Percentiles rank a stretch among this genome's conserved stretches.
Conservation (phyloP, 1,140 invertebrate species). For the Euwallacea fornicatus region DNA sequence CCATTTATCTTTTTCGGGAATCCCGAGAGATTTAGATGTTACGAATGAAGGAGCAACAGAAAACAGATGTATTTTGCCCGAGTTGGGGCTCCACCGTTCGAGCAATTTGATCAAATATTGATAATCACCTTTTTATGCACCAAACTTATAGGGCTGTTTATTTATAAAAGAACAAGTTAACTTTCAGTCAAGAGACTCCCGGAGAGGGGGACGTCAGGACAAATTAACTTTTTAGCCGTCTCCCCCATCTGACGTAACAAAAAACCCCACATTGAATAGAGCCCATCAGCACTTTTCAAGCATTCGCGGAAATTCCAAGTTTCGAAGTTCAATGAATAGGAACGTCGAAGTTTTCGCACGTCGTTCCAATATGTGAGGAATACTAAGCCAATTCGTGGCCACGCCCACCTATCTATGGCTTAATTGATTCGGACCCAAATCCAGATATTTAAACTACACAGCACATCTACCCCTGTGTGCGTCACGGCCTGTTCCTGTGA, state of each 20-base stretch:
- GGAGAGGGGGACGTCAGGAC: too few species aligned
- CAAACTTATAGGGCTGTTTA: too few species aligned
- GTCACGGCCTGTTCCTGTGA: conserved; percentile 5
- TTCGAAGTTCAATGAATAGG: conserved; percentile 10
- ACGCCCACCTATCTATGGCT: too few species aligned
- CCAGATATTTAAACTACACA: too few species aligned
- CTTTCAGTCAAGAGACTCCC: too few species aligned
- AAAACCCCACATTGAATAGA: neutral
- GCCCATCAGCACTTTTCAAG: conserved; percentile 16
- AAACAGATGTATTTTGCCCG: conserved; percentile 25
- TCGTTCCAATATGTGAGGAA: too few species aligned
- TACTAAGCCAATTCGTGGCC: too few species aligned
- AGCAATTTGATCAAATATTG: neutral
- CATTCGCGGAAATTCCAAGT: conserved; percentile 11
- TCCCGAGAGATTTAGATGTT: conserved; percentile 25
- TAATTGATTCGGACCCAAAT: too few species aligned
- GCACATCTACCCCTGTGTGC: neutral
- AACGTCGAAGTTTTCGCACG: neutral
- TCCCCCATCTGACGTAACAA: too few species aligned
- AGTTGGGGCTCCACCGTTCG: neutral
- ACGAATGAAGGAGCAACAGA: conserved; percentile 33
- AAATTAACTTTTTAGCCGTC: too few species aligned
- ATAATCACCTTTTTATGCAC: neutral
- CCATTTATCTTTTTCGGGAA: conserved; percentile 30
- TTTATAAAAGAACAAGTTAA: too few species aligned